Evolutionary conservation across 2,888 invertebrate genomes (phyloP).

Genomic region (Drosophila meridiana): DNA sequence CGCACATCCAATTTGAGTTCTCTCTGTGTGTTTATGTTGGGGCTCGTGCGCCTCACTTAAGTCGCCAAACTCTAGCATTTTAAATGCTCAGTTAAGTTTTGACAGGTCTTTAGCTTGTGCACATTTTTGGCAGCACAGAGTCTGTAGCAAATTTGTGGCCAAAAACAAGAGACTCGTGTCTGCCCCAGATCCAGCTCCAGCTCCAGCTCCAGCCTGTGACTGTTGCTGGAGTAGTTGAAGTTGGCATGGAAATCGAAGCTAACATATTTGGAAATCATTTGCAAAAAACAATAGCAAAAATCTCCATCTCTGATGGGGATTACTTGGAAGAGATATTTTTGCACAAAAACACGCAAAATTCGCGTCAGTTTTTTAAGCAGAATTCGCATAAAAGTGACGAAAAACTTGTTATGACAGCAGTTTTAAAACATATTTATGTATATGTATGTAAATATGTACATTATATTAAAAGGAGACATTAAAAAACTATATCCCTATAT

Average conservation of each 20-base stretch:
- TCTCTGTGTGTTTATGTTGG: too few relatives aligned
- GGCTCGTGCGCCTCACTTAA: too few relatives aligned
- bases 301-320: not conserved
- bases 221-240: not conserved
- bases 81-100: not conserved
- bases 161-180: not conserved
- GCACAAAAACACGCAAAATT: not conserved
- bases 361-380: not conserved
- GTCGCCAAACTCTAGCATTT: too few relatives aligned
- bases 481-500: not conserved
- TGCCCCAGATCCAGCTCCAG: not conserved
- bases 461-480: not conserved
- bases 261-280: not conserved
- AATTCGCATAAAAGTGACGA: not conserved
- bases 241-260: not conserved
- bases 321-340: not conserved
- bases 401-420: not conserved
- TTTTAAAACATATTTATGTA: not conserved
- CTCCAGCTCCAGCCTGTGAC: too few relatives aligned
- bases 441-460: not conserved
- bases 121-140: not conserved
- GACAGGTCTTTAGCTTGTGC: not conserved
- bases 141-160: not conserved
- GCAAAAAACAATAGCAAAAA: not conserved
- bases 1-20: too few relatives aligned